Evolutionary conservation across 1,140 invertebrate species (phyloP), one percentile per base, ranked within the genome.

Genomic region (Drosophila ficusphila): DNA sequence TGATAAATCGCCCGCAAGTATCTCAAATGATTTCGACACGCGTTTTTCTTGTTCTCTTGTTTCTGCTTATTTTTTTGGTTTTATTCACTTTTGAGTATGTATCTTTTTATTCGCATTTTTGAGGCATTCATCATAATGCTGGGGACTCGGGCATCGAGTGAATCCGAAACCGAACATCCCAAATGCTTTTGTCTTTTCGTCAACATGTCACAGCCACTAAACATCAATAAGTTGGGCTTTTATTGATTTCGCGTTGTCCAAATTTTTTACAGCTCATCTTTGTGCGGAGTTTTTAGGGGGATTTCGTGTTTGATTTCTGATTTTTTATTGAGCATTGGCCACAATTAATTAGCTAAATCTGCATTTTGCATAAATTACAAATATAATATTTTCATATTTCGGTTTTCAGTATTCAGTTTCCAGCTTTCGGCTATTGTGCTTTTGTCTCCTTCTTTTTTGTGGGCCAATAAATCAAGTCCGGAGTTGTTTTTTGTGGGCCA

Each of bases 341-440:
- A 86, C 77, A 86, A 86, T 86, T 86, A 86, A 86, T 86, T 86
- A 88, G 82, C 12, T 70, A 75, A 86, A 86, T 88, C 82, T 82
- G 77, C 82, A 88, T 86, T 86, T 86, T 86, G 82, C 82, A 86
- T 86, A 88, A 88, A 88, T 86, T 86, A 86, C 79, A 68, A 75
- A 88, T 76, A 82, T 72, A 65, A 76, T 70, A 77, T 70, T 77
- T 75, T 68, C 60, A 75, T 75, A 64, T 77, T 65, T 88, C 58
- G 33, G 49, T 39, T 54, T 34, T n/a, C 58, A 46, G 57, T n/a
- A n/a, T n/a, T n/a, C 58, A 38, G 49, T 39, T 54, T 34, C 14
- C 58, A 46, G 57, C 46, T 52, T 54, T 56, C 46, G 49, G 56
- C 38, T 39, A 76, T 67, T 64, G 67, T 62, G 27, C 75, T 71